Evolutionary conservation across 2,888 invertebrate genomes (phyloP), one percentile per base, ranked within the genome.

Genomic region (Arrhopalites spinosus): DNA sequence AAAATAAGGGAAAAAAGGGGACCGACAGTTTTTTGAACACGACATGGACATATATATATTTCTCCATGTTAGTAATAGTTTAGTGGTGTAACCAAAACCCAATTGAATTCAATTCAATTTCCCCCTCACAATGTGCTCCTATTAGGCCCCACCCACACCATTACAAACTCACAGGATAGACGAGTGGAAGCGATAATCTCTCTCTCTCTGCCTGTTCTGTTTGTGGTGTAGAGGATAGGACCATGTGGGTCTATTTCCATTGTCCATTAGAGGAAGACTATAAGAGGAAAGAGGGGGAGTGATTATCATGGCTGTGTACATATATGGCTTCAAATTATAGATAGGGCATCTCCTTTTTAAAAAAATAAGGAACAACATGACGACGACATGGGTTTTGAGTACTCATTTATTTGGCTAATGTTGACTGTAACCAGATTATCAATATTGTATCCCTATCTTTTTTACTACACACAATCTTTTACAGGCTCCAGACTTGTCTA

Each of bases 41-140:
- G 59, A 59, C 59, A 59, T 11, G 59, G 8, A 56, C 53, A n/a
- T n/a, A 53, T n/a, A 53, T n/a, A 53, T 20, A 53, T 53, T 23
- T 8, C 53, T 8, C n/a, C 23, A 53, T 53, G 53, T 20, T 20
- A 50, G 50, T 11, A 5, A 8, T n/a, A 15, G 20, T 15, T 17
- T 15, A 63, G 61, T 25, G 61, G 5, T 17, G 15, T 30, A 63
- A n/a, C 43, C 45, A 66, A 43, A 66, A 36, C 43, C 66, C 66
- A 66, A 66, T 66, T 66, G 66, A 66, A 43, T 45, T 25, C 45
- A 66, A 66, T 27, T 45, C 66, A 66, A 66, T 66, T 66, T 66
- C 45, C 66, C 66, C 66, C 20, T 23, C 11, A 45, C 66, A 66
- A 45, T 66, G 66, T 43, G 23, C 66, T 66, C 25, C 20, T 66